These are phyloP conservation scores for Ferdinandea cuprea DNA, from an alignment of 2,888 invertebrate genomes.

Conservation along the genomic window DNA sequence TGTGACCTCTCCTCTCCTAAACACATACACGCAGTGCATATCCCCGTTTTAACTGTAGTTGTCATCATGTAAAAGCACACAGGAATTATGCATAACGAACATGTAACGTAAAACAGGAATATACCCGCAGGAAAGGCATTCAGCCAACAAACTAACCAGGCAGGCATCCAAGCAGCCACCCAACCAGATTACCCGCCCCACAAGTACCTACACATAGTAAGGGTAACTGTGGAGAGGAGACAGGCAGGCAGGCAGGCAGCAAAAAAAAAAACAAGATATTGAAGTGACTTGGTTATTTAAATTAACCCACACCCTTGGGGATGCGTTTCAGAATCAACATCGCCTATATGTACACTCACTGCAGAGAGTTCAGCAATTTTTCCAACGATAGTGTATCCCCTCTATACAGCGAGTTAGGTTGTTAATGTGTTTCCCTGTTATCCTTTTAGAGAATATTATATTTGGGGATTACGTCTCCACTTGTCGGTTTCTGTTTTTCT, in stretches of 20 bases:
- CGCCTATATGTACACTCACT: conserved; percentile 22
- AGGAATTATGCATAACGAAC: conserved; percentile 61
- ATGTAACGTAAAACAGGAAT: conserved; percentile 36
- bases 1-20: background rate
- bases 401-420: conserved; percentile 17
- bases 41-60: conserved; percentile 49
- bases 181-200: background rate
- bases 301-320: conserved; percentile 61
- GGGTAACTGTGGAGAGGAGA: conserved; percentile 8
- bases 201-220: conserved; percentile 13
- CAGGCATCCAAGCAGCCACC: background rate
- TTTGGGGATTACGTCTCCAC: conserved; percentile 44
- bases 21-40: conserved; percentile 15
- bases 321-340: conserved; percentile 50
- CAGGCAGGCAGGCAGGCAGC: background rate
- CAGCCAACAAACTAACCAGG: conserved; percentile 39
- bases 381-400: background rate
- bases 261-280: conserved; percentile 44
- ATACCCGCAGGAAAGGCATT: conserved; percentile 61
- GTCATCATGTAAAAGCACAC: conserved; percentile 54
- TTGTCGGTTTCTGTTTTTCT: conserved; percentile 36
- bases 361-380: conserved; percentile 3
- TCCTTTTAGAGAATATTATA: conserved; percentile 35
- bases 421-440: conserved; percentile 45
- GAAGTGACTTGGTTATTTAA: conserved; percentile 67